These are phyloP conservation scores for Dynastes grantii DNA, from an alignment of 2,888 invertebrate species.

Conservation along the genomic window DNA sequence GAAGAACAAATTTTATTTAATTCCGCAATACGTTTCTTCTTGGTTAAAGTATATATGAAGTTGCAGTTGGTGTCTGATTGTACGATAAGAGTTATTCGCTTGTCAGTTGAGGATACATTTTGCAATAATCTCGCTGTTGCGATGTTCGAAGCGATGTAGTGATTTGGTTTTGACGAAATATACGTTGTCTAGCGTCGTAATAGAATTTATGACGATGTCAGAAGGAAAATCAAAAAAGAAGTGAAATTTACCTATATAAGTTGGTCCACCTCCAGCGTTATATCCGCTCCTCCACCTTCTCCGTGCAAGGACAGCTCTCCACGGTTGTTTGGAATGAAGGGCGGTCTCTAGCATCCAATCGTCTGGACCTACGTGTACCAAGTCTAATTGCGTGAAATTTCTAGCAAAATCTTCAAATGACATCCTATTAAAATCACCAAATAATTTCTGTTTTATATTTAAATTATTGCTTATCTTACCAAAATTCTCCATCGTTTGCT, in stretches of 20 bases:
- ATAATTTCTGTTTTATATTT: not conserved
- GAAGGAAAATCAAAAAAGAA: not conserved
- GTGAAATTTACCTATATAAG: constrained; percentile 70
- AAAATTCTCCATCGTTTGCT: constrained; percentile 81
- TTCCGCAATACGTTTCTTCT: constrained; percentile 15
- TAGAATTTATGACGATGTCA: not conserved
- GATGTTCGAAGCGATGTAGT: not conserved
- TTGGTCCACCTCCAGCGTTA: constrained; percentile 82
- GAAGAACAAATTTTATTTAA: constrained; percentile 36
- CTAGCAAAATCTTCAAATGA: constrained; percentile 80
- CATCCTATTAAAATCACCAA: constrained; percentile 73
- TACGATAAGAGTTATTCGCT: constrained; percentile 17
- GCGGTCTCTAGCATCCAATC: constrained; percentile 82
- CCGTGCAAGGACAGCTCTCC: constrained; percentile 81
- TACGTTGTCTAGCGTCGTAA: not conserved
- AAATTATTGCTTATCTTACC: constrained; percentile 67
- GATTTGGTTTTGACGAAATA: not conserved
- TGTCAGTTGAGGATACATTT: constrained; percentile 12
- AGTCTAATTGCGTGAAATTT: constrained; percentile 79
- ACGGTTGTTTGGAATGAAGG: constrained; percentile 79
- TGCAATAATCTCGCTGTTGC: not conserved
- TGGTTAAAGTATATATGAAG: not conserved
- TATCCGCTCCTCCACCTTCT: constrained; percentile 79
- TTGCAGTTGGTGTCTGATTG: constrained; percentile 18
- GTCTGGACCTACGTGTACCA: constrained; percentile 85